Percentiles rank a stretch among this genome's conserved stretches.
These are phyloP conservation scores for Neolamprologus fasciatus DNA, from an alignment of 2,113 vertebrate genomes.

Conservation along the genomic window DNA sequence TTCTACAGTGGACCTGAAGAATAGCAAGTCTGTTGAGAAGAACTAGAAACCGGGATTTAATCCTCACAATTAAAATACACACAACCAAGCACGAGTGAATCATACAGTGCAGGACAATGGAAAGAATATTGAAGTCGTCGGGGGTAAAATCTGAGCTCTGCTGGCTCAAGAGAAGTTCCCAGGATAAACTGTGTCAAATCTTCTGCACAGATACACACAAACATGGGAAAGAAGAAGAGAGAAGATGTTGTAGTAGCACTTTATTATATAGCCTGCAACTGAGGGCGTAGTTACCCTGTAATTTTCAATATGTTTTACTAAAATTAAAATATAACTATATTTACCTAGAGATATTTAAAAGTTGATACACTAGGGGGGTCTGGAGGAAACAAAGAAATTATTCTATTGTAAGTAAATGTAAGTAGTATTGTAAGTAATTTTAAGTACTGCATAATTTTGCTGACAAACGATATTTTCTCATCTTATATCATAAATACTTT, in stretches of 20 bases:
- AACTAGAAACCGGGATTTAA: slow-evolving; percentile 18
- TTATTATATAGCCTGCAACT: background rate
- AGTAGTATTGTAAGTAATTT: background rate
- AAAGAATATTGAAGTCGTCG: slow-evolving; percentile 26
- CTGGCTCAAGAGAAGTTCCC: slow-evolving; percentile 33
- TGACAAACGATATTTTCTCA: background rate
- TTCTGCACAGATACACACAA: background rate
- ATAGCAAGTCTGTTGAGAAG: slow-evolving; percentile 21
- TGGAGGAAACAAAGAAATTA: background rate
- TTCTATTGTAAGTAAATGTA: background rate
- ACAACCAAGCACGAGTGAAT: slow-evolving; percentile 15
- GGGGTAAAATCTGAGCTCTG: slow-evolving; percentile 31
- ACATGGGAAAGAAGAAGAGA: background rate
- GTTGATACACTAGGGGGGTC: background rate
- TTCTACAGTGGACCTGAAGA: slow-evolving; percentile 32
- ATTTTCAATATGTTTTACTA: background rate
- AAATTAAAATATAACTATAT: background rate
- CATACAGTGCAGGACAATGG: slow-evolving; percentile 43
- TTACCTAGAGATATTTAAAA: background rate
- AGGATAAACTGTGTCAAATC: background rate
- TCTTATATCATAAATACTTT: background rate
- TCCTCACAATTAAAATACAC: slow-evolving; percentile 10
- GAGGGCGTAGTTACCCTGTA: background rate
- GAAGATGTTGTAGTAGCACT: background rate
- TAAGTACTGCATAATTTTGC: background rate